Evolutionary conservation across 1,140 invertebrate species (phyloP).

Genomic region (Tetraneura akinire): DNA sequence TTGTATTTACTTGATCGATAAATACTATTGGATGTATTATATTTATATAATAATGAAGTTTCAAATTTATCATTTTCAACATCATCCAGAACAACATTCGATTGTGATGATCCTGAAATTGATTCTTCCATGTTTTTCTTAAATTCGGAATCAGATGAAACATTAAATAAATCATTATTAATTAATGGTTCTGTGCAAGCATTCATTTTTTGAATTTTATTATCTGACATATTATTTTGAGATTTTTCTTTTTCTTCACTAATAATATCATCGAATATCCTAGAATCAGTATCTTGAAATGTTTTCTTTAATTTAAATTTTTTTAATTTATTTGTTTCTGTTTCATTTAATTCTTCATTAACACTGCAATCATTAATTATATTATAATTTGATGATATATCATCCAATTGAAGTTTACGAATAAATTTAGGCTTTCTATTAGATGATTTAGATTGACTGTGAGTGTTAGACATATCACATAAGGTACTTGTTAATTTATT

Average conservation of each 20-base stretch:
- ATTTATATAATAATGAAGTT: neutral
- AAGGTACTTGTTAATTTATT: neutral
- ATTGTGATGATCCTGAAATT: neutral
- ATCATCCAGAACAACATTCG: neutral
- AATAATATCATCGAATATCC: slow-evolving; percentile 18
- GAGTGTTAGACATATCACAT: neutral
- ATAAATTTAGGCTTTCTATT: neutral
- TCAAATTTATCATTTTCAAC: slow-evolving; percentile 11
- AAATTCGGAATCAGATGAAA: neutral
- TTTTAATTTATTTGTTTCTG: neutral
- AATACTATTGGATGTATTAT: neutral
- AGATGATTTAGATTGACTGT: neutral
- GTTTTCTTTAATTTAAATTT: slow-evolving; percentile 12
- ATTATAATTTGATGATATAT: neutral
- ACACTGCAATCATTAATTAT: neutral
- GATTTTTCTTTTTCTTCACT: neutral
- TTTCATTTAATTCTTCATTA: neutral
- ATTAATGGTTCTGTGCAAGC: neutral
- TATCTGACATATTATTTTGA: neutral
- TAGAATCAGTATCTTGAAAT: neutral
- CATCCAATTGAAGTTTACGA: neutral
- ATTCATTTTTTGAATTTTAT: neutral
- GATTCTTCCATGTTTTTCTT: neutral
- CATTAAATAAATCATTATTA: neutral
- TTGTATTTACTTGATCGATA: neutral